These are phyloP conservation scores for Hirtodrosophila duncani DNA, from an alignment of 2,888 invertebrate genomes.

Conservation along the genomic window DNA sequence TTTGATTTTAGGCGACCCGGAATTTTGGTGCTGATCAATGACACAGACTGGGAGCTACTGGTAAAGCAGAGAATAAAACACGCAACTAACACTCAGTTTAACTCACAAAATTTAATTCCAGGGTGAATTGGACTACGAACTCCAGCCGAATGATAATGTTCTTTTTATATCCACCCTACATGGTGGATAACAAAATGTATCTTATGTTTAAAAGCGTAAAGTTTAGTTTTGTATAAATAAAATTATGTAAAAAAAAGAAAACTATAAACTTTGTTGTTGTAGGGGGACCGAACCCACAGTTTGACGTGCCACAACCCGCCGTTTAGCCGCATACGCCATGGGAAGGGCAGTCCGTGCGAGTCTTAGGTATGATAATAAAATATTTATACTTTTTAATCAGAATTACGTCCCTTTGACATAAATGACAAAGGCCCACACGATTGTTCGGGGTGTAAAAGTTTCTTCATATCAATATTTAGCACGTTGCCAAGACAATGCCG, in stretches of 20 bases:
- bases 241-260: constrained; percentile 3
- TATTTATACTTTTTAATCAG: constrained; percentile 42
- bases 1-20: constrained; percentile 84
- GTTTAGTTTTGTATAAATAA: constrained; percentile 12
- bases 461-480: constrained; percentile 40
- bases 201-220: neutral
- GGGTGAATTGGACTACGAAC: constrained; percentile 85
- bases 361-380: neutral
- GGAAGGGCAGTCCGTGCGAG: too few species aligned
- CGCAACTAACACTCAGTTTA: too few species aligned
- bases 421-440: constrained; percentile 66
- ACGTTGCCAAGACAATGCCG: too few species aligned
- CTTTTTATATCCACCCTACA: constrained; percentile 91
- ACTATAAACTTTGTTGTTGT: too few species aligned
- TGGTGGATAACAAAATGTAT: constrained; percentile 82
- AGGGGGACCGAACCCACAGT: too few species aligned
- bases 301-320: too few species aligned
- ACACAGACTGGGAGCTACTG: constrained; percentile 95
- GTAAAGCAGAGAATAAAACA: too few species aligned
- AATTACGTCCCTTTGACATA: constrained; percentile 66
- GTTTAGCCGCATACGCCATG: too few species aligned
- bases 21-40: constrained; percentile 95
- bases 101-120: constrained; percentile 47
- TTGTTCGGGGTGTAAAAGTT: constrained; percentile 54
- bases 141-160: constrained; percentile 85